Conservation (phyloP, 2,113 vertebrate genomes). For the Pelusios castaneus region DNA sequence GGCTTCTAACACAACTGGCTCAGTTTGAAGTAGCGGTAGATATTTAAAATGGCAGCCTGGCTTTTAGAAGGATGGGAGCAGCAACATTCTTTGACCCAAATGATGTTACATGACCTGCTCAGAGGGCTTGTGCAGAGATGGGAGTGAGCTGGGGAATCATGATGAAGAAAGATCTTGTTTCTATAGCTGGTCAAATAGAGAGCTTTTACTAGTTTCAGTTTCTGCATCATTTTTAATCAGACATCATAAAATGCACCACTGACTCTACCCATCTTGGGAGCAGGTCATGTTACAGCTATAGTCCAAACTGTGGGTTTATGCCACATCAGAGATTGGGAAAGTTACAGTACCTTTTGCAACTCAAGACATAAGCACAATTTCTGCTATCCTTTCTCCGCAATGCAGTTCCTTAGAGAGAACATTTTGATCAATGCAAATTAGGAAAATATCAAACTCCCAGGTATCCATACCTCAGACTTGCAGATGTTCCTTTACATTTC, state of each 20-base stretch:
- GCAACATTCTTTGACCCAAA: neutral
- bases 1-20: neutral
- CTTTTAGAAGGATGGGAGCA: slow-evolving; percentile 3
- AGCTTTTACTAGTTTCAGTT: neutral
- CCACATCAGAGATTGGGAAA: slow-evolving; percentile 12
- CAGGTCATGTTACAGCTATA: neutral
- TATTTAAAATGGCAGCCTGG: slow-evolving; percentile 4
- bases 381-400: slow-evolving; percentile 39
- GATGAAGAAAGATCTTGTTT: neutral
- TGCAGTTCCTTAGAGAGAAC: slow-evolving; percentile 12
- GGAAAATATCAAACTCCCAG: slow-evolving; percentile 33
- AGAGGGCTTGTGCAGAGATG: neutral
- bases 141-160: neutral
- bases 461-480: neutral
- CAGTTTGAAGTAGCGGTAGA: neutral
- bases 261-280: neutral
- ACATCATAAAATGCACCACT: neutral
- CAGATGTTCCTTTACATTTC: slow-evolving; percentile 28
- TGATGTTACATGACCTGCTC: neutral
- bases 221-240: slow-evolving; percentile 16
- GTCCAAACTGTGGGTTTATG: neutral
- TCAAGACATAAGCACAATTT: slow-evolving; percentile 26
- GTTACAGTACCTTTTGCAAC: slow-evolving; percentile 24
- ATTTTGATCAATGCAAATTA: neutral
- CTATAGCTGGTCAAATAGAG: neutral